phyloP scores from a whole-genome alignment of 2,888 invertebrate genomes.

The Branchellion lobata region DNA sequence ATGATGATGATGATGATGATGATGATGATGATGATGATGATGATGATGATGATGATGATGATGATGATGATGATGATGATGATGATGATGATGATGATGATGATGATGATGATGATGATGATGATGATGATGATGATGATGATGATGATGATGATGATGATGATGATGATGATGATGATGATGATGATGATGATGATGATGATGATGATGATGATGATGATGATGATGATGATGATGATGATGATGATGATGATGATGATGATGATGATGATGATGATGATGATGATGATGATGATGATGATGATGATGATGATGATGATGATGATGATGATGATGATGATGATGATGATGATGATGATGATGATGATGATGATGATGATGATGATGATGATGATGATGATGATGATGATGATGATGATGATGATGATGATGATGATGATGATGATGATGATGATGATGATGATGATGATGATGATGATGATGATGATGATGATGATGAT shows the following conservation, averaged over 20 bases:
- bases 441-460: too few relatives aligned
- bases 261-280: constrained; percentile 9
- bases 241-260: constrained; percentile 9
- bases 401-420: too few relatives aligned
- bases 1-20: constrained; percentile 26
- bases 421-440: too few relatives aligned
- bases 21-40: constrained; percentile 6
- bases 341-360: too few relatives aligned
- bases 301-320: constrained; percentile 9
- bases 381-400: too few relatives aligned
- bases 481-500: too few relatives aligned
- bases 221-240: constrained; percentile 9
- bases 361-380: too few relatives aligned
- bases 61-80: constrained; percentile 5
- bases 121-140: constrained; percentile 33
- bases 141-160: constrained; percentile 33
- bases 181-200: constrained; percentile 9
- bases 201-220: constrained; percentile 9
- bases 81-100: constrained; percentile 28
- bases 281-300: constrained; percentile 9
- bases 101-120: constrained; percentile 33
- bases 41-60: not conserved
- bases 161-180: constrained; percentile 28
- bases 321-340: constrained; percentile 10
- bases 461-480: too few relatives aligned